Evolutionary conservation across 2,113 vertebrate species (phyloP).

Genomic region (Nanorana parkeri): DNA sequence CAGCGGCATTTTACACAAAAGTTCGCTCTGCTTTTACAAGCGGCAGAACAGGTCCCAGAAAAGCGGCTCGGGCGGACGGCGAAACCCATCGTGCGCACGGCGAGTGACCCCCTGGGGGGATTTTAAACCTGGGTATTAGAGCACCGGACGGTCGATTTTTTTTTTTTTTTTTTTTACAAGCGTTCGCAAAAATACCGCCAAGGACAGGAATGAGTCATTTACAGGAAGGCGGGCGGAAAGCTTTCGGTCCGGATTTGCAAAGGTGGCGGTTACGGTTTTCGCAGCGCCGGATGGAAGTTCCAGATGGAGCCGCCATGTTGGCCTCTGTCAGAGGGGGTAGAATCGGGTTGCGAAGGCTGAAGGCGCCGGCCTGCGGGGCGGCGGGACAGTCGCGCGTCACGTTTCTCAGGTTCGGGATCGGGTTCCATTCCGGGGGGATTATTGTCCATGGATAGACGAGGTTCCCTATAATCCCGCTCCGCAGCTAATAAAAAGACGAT

Average conservation of each 20-base stretch:
- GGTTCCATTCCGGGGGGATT: slow-evolving; percentile 15
- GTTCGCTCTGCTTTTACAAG: slow-evolving; percentile 43
- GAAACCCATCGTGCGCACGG: not conserved
- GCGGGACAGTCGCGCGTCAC: not conserved
- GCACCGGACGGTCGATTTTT: not conserved
- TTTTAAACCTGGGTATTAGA: not conserved
- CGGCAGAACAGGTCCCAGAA: slow-evolving; percentile 19
- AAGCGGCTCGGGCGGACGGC: not conserved
- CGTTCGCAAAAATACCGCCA: not conserved
- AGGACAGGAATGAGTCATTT: not conserved
- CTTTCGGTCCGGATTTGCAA: not conserved
- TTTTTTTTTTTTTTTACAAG: too few relatives aligned
- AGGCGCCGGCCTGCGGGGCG: not conserved
- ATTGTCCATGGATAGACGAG: not conserved
- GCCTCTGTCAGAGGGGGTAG: not conserved
- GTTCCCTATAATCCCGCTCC: not conserved
- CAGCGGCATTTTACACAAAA: slow-evolving; percentile 38
- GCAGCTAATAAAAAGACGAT: not conserved
- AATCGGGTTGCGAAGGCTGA: too few relatives aligned
- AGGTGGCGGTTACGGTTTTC: not conserved
- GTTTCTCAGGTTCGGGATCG: not conserved
- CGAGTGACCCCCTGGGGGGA: not conserved
- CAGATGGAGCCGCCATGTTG: not conserved
- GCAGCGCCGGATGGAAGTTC: not conserved
- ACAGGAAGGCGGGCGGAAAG: not conserved